A percentile compares a stretch with the other conserved stretches of the same genome.
These are phyloP conservation scores for Anas acuta DNA, from an alignment of 2,797 vertebrate genomes.

Conservation along the genomic window DNA sequence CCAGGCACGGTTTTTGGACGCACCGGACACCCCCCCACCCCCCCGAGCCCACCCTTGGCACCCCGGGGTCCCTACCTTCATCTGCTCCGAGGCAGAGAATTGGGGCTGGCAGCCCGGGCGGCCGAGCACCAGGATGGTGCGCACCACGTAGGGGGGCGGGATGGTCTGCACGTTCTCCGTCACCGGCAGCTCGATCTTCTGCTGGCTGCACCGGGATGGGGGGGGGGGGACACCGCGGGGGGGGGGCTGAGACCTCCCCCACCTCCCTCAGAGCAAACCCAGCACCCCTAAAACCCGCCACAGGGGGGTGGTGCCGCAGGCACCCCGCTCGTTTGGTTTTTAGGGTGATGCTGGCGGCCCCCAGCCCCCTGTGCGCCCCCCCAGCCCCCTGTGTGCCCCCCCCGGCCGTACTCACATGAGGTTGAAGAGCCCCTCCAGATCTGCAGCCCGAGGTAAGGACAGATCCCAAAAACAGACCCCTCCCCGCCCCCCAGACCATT, in stretches of 20 bases:
- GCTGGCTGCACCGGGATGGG: conserved; percentile 76
- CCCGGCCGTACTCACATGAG: conserved; percentile 86
- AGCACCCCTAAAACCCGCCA: no score
- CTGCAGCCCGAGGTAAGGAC: conserved; percentile 81
- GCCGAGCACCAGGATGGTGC: conserved; percentile 91
- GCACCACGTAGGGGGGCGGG: conserved; percentile 90
- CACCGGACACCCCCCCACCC: no score
- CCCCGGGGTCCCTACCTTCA: conserved; percentile 80
- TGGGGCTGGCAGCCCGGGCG: conserved; percentile 87
- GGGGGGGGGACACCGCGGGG: no score
- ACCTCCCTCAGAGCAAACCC: neutral
- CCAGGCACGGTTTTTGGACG: no score
- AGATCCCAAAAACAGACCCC: accelerated
- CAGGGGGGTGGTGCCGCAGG: neutral
- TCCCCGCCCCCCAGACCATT: accelerated
- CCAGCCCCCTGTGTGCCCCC: no score
- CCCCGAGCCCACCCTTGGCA: no score
- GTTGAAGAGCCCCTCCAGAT: conserved; percentile 93
- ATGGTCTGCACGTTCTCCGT: conserved; percentile 93
- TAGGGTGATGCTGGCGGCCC: neutral
- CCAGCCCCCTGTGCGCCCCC: no score
- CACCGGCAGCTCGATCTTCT: conserved; percentile 91
- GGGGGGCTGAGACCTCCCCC: neutral
- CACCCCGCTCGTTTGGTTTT: accelerated
- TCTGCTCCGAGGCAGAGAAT: conserved; percentile 86